Conservation (phyloP, 2,888 invertebrate genomes). For the Automeris io region DNA sequence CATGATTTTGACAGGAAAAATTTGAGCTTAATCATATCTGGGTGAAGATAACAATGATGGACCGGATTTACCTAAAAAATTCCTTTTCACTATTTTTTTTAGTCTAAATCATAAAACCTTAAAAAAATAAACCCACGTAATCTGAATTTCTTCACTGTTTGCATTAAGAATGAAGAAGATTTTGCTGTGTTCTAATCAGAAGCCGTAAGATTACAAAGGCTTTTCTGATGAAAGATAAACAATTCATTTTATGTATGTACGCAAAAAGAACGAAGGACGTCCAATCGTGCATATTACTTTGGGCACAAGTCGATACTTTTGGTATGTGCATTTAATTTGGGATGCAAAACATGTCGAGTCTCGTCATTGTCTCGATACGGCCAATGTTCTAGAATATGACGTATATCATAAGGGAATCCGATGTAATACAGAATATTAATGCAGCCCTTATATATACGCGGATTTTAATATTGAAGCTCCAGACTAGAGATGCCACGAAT, state of each 20-base stretch:
- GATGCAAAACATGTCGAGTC: conserved; percentile 28
- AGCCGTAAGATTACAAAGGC: too few species aligned
- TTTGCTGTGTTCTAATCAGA: too few species aligned
- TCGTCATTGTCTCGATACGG: conserved; percentile 35
- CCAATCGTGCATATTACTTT: conserved; percentile 17
- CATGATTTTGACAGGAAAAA: too few species aligned
- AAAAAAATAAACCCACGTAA: too few species aligned
- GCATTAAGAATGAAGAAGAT: too few species aligned
- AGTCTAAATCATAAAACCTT: too few species aligned
- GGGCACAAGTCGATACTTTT: conserved; percentile 18
- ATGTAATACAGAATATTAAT: conserved; percentile 6
- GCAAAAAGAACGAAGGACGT: background rate
- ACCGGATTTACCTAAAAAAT: too few species aligned
- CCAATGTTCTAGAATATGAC: conserved; percentile 32
- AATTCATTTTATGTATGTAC: conserved; percentile 1
- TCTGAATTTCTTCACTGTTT: too few species aligned
- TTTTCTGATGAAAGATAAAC: conserved; percentile 8
- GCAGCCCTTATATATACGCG: background rate
- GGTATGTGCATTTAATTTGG: conserved; percentile 31
- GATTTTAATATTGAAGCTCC: background rate
- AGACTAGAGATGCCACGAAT: background rate
- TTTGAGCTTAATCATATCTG: too few species aligned
- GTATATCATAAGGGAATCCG: conserved; percentile 13
- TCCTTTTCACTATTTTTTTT: too few species aligned
- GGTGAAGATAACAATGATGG: too few species aligned